A percentile compares a stretch with the other conserved stretches of the same genome.
Conservation (phyloP, 2,888 invertebrate genomes). For the Tholera decimalis region DNA sequence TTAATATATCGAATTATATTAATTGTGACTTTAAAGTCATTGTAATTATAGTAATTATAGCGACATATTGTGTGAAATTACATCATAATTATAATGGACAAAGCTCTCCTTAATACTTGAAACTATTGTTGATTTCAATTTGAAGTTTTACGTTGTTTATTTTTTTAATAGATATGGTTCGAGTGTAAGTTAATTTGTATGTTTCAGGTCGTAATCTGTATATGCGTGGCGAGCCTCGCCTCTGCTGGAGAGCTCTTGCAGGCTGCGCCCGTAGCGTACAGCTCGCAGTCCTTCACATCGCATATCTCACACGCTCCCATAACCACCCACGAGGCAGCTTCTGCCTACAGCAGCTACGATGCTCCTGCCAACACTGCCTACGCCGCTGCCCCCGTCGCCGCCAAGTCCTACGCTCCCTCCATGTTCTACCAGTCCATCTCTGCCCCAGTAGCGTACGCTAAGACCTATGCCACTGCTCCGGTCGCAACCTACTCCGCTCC, state of each 20-base stretch:
- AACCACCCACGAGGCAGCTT: conserved; percentile 60
- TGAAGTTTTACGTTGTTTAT: background rate
- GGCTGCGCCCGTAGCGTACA: conserved; percentile 78
- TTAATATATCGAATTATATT: background rate
- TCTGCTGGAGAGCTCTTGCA: conserved; percentile 91
- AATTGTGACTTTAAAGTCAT: too few relatives aligned
- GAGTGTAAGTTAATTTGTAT: background rate
- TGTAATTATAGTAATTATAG: background rate
- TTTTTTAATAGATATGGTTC: fast-evolving
- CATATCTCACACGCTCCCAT: conserved; percentile 63
- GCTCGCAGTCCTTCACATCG: conserved; percentile 61
- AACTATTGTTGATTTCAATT: background rate
- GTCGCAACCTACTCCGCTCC: conserved; percentile 69
- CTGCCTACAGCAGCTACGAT: conserved; percentile 79
- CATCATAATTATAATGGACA: background rate
- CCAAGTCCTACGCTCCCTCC: conserved; percentile 76
- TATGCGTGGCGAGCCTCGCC: conserved; percentile 91
- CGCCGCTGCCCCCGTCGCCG: conserved; percentile 77
- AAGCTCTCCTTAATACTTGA: background rate
- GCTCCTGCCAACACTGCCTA: conserved; percentile 76
- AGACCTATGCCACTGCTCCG: conserved; percentile 75
- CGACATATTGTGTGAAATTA: background rate
- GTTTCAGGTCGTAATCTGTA: conserved; percentile 87
- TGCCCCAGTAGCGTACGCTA: conserved; percentile 77
- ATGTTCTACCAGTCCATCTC: conserved; percentile 74